Evolutionary conservation across 2,888 invertebrate species (phyloP), one percentile per base, ranked within the genome.

Genomic region (Pseudeuparius sepicola): DNA sequence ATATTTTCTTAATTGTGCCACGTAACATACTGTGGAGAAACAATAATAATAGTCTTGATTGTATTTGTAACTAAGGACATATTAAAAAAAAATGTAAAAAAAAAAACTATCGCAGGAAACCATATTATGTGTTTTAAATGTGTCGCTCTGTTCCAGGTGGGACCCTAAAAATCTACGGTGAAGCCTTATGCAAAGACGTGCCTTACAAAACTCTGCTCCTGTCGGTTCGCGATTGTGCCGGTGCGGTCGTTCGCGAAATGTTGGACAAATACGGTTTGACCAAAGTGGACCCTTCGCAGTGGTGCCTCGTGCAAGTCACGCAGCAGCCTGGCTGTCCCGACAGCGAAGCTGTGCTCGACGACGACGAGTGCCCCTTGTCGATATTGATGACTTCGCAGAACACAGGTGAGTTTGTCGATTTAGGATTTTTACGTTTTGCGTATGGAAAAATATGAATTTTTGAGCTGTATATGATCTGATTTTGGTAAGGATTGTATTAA

Each of bases 181-280:
- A 93, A 58, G 88, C 93, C 10, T 70, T 98, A 24, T 88, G 90
- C 55, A 85, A 88, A 51, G 94, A 94, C 65, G 93, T 96, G 56
- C 97, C 98, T 31, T 98, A 99, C 68, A 97, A 98, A 68, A 97
- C 97, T 4, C 68, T 98, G 34, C 70, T 98, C 49, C 71, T 98
- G 44, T 93, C 94, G 11, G 84, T 93, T 34, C 75, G 86, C 40
- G 98, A 98, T 65, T 80, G 83, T 34, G 94, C 96, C 6, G 84
- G 85, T 31, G 80, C 80, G 49, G 93, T 98, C 34, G 88, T 98
- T 34, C 73, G 84, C 45, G 96, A 98, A 68, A 96, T 97, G 76
- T 73, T 98, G 42, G 84, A 90, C 53, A 98, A 98, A 67, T 98
- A 98, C 63, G 94, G 93, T 18, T 69, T 96, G 52, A 82, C 85